These are phyloP conservation scores for Pterois miles DNA, from an alignment of 2,797 vertebrate genomes.

Conservation along the genomic window DNA sequence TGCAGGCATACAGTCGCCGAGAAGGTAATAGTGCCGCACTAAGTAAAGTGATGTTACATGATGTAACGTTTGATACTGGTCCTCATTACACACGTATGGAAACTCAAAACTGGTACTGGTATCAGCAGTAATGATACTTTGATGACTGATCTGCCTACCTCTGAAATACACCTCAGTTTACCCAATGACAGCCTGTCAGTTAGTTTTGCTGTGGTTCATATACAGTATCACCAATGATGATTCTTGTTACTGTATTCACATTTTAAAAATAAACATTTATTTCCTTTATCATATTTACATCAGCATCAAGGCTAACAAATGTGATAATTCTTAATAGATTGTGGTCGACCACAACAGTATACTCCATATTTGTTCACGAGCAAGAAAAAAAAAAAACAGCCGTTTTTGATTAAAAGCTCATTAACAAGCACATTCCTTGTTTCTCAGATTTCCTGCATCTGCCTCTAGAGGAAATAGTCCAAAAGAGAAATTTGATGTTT, in stretches of 20 bases:
- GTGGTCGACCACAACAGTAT: not conserved
- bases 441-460: not conserved
- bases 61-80: not conserved
- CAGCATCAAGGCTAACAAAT: not conserved
- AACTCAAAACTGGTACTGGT: not conserved
- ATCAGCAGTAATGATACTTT: not conserved
- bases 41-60: not conserved
- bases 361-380: not conserved
- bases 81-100: not conserved
- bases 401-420: not conserved
- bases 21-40: too few relatives aligned
- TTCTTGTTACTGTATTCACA: not conserved
- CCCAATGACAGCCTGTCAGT: not conserved
- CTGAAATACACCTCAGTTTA: not conserved
- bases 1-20: too few relatives aligned
- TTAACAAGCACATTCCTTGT: not conserved
- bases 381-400: not conserved
- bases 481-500: not conserved
- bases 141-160: not conserved
- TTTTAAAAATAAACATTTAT: constrained; percentile 12
- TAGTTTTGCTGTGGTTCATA: constrained; percentile 3
- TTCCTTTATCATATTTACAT: not conserved
- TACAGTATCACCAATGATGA: not conserved
- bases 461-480: not conserved
- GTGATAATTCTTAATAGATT: not conserved